Evolutionary conservation across 2,797 vertebrate species (phyloP).

Genomic region (Characodon lateralis): DNA sequence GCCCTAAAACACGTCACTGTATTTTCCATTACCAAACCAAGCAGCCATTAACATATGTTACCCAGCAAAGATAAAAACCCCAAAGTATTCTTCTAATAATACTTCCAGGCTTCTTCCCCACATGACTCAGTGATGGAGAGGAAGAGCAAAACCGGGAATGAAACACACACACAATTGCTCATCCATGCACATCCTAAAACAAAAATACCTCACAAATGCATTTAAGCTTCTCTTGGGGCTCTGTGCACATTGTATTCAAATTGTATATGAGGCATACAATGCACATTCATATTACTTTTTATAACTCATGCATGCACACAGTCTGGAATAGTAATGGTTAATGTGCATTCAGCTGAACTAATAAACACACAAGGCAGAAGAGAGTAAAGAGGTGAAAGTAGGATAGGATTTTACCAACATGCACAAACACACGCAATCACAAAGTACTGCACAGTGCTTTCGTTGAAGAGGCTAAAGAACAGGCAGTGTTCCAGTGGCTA

Average conservation of each 20-base stretch:
- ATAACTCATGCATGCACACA: not conserved
- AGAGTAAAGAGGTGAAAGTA: constrained; percentile 12
- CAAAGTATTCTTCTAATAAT: constrained; percentile 30
- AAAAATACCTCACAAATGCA: constrained; percentile 6
- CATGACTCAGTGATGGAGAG: constrained; percentile 40
- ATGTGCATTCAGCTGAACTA: constrained; percentile 22
- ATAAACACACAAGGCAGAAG: constrained; percentile 22
- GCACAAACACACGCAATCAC: not conserved
- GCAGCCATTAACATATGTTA: constrained; percentile 14
- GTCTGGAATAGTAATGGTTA: not conserved
- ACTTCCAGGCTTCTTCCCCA: constrained; percentile 31
- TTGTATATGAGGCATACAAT: constrained; percentile 8
- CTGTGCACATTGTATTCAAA: constrained; percentile 1
- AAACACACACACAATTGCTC: constrained; percentile 9
- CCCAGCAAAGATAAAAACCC: constrained; percentile 14
- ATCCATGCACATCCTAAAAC: constrained; percentile 6
- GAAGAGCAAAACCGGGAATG: constrained; percentile 37
- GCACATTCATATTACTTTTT: constrained; percentile 6
- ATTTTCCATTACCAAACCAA: not conserved
- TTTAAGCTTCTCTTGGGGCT: constrained; percentile 6
- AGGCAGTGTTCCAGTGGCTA: constrained; percentile 27
- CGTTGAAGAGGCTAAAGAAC: constrained; percentile 37
- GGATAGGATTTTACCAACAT: constrained; percentile 6
- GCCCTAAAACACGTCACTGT: not conserved
- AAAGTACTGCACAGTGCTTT: constrained; percentile 26